A percentile compares a stretch with the other conserved stretches of the same genome.
These are phyloP conservation scores for Platysternon megacephalum DNA, from an alignment of 2,113 vertebrate genomes.

Conservation along the genomic window DNA sequence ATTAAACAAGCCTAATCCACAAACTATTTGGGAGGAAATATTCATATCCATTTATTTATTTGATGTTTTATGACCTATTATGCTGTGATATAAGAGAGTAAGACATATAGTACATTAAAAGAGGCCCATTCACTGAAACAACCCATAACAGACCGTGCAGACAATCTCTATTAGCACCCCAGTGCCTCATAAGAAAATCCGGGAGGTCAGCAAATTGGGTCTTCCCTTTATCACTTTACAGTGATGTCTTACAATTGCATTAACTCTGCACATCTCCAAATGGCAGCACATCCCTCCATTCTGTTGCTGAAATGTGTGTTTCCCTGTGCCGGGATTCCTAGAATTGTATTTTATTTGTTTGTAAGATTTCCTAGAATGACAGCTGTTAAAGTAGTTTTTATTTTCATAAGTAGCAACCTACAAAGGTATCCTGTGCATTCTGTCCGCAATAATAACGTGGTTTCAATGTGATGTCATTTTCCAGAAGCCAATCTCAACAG, in stretches of 20 bases:
- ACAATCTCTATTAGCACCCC: background rate
- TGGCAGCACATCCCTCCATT: background rate
- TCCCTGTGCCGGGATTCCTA: background rate
- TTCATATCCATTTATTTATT: background rate
- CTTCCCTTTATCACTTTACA: background rate
- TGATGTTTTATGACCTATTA: background rate
- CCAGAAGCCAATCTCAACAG: background rate
- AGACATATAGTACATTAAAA: background rate
- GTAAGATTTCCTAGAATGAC: background rate
- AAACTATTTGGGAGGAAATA: background rate
- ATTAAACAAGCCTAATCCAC: background rate
- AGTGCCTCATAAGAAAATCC: background rate
- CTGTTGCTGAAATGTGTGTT: background rate
- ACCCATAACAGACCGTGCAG: background rate
- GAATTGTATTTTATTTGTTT: background rate
- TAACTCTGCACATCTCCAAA: background rate
- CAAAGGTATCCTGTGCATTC: background rate
- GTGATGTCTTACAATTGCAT: background rate
- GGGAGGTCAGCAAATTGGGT: background rate
- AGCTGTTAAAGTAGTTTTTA: background rate
- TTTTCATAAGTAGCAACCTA: background rate
- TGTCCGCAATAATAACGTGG: background rate
- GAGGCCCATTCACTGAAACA: background rate
- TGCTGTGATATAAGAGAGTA: background rate
- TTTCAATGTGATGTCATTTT: background rate